Percentiles rank a stretch among this genome's conserved stretches.
These are phyloP conservation scores for Hylaea fasciaria DNA, from an alignment of 2,888 invertebrate species.

Conservation along the genomic window DNA sequence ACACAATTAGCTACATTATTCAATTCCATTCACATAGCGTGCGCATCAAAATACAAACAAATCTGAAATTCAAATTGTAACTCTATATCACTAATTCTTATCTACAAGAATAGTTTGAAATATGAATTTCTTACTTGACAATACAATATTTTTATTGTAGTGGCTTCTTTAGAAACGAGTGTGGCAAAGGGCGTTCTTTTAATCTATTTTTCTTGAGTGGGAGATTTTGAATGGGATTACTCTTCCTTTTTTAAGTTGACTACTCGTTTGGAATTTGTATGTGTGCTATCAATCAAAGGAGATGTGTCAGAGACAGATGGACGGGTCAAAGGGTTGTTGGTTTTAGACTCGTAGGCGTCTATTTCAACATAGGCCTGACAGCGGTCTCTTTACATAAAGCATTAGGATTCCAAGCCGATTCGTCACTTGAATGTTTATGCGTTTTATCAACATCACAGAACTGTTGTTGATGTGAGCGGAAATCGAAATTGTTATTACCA, in stretches of 20 bases:
- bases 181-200: conserved; percentile 47
- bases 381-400: conserved; percentile 36
- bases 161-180: conserved; percentile 64
- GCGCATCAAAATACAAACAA: conserved; percentile 65
- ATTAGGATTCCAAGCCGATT: conserved; percentile 30
- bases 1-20: conserved; percentile 83
- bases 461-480: conserved; percentile 28
- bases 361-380: conserved; percentile 14
- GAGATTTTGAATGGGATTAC: conserved; percentile 42
- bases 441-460: conserved; percentile 30
- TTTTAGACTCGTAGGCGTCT: conserved; percentile 34
- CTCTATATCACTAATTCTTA: conserved; percentile 73
- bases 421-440: conserved; percentile 36
- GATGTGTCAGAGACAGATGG: conserved; percentile 52
- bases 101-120: conserved; percentile 70
- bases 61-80: conserved; percentile 80
- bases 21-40: conserved; percentile 62
- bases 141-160: conserved; percentile 76
- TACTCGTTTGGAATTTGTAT: conserved; percentile 40
- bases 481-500: conserved; percentile 28
- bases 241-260: conserved; percentile 32
- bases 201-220: conserved; percentile 43
- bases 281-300: conserved; percentile 64
- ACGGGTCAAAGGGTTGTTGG: conserved; percentile 56
- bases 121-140: conserved; percentile 73